Percentiles rank a stretch among this genome's conserved stretches.
Evolutionary conservation across 92 coral and sea anemone genomes (phyloP).

Genomic region (Parazoanthus atlanticus): DNA sequence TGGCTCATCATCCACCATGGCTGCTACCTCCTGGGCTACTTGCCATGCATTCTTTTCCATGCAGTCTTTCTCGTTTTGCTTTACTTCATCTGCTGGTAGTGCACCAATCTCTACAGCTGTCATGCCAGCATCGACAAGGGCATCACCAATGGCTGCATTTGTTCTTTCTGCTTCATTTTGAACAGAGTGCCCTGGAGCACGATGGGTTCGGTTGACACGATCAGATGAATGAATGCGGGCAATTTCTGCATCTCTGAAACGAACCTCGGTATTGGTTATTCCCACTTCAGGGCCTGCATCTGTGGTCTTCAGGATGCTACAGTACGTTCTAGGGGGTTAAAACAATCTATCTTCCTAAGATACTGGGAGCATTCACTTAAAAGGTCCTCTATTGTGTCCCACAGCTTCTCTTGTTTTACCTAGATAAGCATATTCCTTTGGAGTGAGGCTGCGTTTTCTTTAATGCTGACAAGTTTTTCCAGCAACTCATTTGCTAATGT

Average conservation of each 20-base stretch:
- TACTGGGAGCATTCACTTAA: conserved; percentile 45
- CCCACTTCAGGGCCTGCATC: conserved; percentile 54
- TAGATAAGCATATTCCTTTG: conserved; percentile 40
- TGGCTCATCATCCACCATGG: conserved; percentile 61
- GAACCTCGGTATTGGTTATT: conserved; percentile 37
- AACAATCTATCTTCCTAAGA: conserved; percentile 15
- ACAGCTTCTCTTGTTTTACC: conserved; percentile 46
- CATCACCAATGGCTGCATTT: conserved; percentile 61
- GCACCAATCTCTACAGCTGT: conserved; percentile 38
- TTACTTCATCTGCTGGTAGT: conserved; percentile 54
- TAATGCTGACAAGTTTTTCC: conserved; percentile 32
- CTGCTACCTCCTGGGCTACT: conserved; percentile 58
- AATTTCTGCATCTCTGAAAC: conserved; percentile 39
- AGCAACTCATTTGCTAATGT: conserved; percentile 6
- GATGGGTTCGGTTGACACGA: conserved; percentile 40
- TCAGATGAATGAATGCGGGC: conserved; percentile 43
- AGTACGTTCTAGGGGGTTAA: conserved; percentile 13
- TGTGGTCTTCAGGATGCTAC: conserved; percentile 42
- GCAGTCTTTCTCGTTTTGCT: conserved; percentile 55
- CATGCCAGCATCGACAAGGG: conserved; percentile 54
- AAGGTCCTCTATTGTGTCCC: conserved; percentile 49
- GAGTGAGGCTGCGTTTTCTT: conserved; percentile 41
- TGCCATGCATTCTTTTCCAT: conserved; percentile 59
- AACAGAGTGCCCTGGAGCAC: conserved; percentile 52
- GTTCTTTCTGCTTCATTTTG: conserved; percentile 51